These are phyloP conservation scores for Oxytorus armatus DNA, from an alignment of 2,888 invertebrate genomes.

Conservation along the genomic window DNA sequence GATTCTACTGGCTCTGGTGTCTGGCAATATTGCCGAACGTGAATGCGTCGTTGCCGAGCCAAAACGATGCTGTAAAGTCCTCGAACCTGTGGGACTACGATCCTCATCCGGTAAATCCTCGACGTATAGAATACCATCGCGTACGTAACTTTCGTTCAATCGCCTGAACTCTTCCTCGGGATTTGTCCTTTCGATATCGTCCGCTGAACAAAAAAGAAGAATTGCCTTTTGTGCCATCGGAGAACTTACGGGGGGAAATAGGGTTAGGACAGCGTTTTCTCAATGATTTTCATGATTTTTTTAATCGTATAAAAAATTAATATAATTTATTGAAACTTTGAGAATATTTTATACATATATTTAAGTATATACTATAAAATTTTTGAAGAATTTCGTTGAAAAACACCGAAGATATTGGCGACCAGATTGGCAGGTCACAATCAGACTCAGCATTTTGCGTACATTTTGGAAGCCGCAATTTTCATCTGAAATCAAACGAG, in stretches of 20 bases:
- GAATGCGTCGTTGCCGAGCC: not conserved
- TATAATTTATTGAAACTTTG: too few species aligned
- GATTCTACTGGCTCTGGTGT: not conserved
- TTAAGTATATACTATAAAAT: too few species aligned
- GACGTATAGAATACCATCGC: slow-evolving; percentile 32
- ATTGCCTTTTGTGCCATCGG: not conserved
- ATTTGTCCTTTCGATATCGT: not conserved
- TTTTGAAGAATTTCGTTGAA: too few species aligned
- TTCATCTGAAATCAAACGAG: too few species aligned
- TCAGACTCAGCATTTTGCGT: too few species aligned
- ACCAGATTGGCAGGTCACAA: too few species aligned
- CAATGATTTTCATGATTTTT: not conserved
- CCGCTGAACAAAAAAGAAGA: slow-evolving; percentile 23
- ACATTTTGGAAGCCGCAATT: too few species aligned
- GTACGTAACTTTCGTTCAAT: slow-evolving; percentile 58
- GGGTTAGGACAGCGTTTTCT: not conserved
- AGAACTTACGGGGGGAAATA: too few species aligned
- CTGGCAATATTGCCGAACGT: not conserved
- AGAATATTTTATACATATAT: too few species aligned
- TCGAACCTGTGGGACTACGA: not conserved
- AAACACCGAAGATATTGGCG: too few species aligned
- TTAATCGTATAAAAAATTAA: too few species aligned
- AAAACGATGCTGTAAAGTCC: not conserved
- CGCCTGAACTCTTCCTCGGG: slow-evolving; percentile 62
- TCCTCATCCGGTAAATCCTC: slow-evolving; percentile 14